Percentiles rank a stretch among this genome's conserved stretches.
These are phyloP conservation scores for Bolinopsis microptera DNA, from an alignment of 37 sponge, comb jelly and placozoan species.

Conservation along the genomic window DNA sequence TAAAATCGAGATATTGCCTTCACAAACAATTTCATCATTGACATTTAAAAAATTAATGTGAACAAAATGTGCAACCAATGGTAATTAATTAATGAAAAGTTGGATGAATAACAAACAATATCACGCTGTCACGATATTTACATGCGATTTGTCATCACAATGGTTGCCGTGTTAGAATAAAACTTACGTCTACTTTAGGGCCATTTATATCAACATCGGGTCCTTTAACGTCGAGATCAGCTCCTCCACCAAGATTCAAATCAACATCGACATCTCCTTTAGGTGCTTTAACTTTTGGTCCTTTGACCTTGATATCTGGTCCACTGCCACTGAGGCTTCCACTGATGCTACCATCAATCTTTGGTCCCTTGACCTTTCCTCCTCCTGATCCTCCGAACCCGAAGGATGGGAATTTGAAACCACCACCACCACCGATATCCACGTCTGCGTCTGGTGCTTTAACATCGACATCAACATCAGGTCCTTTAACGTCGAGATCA, in stretches of 20 bases:
- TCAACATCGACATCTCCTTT: neutral
- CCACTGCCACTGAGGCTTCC: slow-evolving; percentile 10
- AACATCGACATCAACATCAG: slow-evolving; percentile 34
- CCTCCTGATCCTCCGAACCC: too few species aligned
- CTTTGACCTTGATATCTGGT: neutral
- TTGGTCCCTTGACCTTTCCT: slow-evolving; percentile 33
- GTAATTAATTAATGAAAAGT: too few species aligned
- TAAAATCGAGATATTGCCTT: too few species aligned
- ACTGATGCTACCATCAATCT: neutral
- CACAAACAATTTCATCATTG: too few species aligned
- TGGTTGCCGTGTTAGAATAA: too few species aligned
- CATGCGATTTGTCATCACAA: neutral
- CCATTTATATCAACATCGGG: slow-evolving; percentile 1
- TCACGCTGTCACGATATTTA: too few species aligned
- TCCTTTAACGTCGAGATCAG: neutral
- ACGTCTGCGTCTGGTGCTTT: neutral
- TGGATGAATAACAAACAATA: too few species aligned
- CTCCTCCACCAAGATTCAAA: neutral
- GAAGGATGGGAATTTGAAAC: neutral
- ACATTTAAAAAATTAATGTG: too few species aligned
- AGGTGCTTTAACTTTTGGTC: neutral
- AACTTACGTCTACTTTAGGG: neutral
- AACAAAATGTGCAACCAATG: too few species aligned
- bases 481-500: neutral
- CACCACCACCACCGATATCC: too few species aligned